A percentile compares a stretch with the other conserved stretches of the same genome.
Evolutionary conservation across 1,140 invertebrate genomes (phyloP).

Genomic region (Ladona fulva): DNA sequence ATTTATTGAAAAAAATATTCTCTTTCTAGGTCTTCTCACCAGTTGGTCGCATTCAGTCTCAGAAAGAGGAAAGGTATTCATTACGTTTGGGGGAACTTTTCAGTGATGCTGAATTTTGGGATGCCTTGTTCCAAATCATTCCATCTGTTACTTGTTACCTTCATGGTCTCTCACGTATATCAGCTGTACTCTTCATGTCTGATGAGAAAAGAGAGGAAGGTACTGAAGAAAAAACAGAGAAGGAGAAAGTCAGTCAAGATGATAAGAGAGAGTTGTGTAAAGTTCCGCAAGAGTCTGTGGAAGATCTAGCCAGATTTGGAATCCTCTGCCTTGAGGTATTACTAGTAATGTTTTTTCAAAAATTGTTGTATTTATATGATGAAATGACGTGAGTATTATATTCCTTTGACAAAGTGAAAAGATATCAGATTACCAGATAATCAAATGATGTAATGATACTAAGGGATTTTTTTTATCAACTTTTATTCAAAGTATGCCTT

Average conservation of each 20-base stretch:
- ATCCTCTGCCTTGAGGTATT: slow-evolving; percentile 49
- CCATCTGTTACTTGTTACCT: slow-evolving; percentile 44
- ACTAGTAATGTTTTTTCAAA: not conserved
- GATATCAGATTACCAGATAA: too few species aligned
- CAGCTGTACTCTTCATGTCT: not conserved
- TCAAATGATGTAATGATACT: too few species aligned
- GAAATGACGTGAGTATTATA: too few species aligned
- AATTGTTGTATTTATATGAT: too few species aligned
- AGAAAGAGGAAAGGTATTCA: slow-evolving; percentile 40
- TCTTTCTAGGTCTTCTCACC: slow-evolving; percentile 32
- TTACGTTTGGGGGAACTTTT: slow-evolving; percentile 45
- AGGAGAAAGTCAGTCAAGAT: not conserved
- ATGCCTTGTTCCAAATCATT: slow-evolving; percentile 43
- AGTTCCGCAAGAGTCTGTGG: slow-evolving; percentile 39
- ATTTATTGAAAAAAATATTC: slow-evolving; percentile 19
- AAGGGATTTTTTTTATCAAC: too few species aligned
- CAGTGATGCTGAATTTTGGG: slow-evolving; percentile 40
- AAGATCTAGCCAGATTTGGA: slow-evolving; percentile 50
- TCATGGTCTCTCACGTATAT: slow-evolving; percentile 22
- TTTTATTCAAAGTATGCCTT: too few species aligned
- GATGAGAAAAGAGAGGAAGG: not conserved
- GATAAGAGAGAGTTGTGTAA: slow-evolving; percentile 22
- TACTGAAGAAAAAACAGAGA: not conserved
- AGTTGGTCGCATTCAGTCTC: slow-evolving; percentile 24
- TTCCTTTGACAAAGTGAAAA: too few species aligned